A percentile compares a stretch with the other conserved stretches of the same genome.
Evolutionary conservation across 2,113 vertebrate genomes (phyloP).

Genomic region (Scytalopus superciliaris): DNA sequence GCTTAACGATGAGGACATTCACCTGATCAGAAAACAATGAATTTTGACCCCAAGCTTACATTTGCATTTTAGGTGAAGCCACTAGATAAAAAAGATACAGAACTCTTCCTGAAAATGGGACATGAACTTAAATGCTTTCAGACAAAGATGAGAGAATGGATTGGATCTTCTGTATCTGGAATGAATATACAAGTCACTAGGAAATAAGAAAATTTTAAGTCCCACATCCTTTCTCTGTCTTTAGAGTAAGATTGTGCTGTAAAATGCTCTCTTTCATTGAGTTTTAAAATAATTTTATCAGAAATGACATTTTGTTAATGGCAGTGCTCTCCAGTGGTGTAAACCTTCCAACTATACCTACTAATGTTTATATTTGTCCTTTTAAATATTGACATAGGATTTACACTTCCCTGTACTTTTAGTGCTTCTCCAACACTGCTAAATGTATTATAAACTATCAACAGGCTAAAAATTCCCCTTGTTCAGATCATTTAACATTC

Average conservation of each 20-base stretch:
- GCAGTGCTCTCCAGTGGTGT: accelerated
- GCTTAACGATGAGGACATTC: background rate
- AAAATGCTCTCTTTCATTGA: background rate
- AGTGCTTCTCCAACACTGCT: background rate
- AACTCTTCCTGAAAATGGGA: background rate
- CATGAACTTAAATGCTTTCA: background rate
- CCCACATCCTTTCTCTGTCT: background rate
- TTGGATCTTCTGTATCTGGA: background rate
- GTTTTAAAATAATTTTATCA: background rate
- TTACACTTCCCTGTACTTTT: background rate
- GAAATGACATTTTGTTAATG: background rate
- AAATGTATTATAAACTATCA: background rate
- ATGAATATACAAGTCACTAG: background rate
- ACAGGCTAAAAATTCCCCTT: background rate
- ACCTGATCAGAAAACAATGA: background rate
- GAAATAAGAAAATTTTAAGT: background rate
- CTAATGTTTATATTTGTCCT: background rate
- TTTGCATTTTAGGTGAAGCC: background rate
- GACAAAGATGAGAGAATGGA: background rate
- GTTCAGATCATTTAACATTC: background rate
- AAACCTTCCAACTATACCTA: background rate
- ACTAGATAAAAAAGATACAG: background rate
- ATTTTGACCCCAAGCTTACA: background rate
- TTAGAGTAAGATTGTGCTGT: background rate
- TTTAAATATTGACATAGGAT: background rate